Conservation (phyloP, 2,888 invertebrate genomes). For the Lepidochrysops patricia region DNA sequence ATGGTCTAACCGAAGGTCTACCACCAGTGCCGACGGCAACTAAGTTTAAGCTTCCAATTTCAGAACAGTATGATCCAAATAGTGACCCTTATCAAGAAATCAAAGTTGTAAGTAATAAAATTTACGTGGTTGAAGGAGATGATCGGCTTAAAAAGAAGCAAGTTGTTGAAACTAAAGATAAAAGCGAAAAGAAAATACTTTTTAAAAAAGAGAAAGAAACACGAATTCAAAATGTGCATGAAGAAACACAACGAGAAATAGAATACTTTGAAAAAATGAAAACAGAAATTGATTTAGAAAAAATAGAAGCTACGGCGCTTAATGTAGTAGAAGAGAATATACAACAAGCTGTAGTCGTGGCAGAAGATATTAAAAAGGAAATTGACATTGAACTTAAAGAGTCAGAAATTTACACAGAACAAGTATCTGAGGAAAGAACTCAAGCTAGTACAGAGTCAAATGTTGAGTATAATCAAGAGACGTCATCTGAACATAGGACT, state of each 20-base stretch:
- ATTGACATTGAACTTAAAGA: slow-evolving; percentile 38
- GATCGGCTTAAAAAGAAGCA: slow-evolving; percentile 11
- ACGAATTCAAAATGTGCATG: slow-evolving; percentile 3
- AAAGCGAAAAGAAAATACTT: slow-evolving; percentile 1
- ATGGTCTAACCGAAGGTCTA: slow-evolving; percentile 26
- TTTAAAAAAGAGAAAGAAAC: not conserved
- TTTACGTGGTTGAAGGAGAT: slow-evolving; percentile 12
- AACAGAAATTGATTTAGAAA: slow-evolving; percentile 33
- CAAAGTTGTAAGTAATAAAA: slow-evolving; percentile 18
- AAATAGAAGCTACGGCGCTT: slow-evolving; percentile 48
- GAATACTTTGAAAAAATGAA: slow-evolving; percentile 32
- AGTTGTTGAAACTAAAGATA: not conserved
- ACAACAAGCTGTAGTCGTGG: slow-evolving; percentile 45
- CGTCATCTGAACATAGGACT: not conserved
- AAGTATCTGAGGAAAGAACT: not conserved
- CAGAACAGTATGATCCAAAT: slow-evolving; percentile 54
- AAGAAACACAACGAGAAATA: slow-evolving; percentile 15
- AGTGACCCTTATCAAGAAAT: slow-evolving; percentile 25
- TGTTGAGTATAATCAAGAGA: not conserved
- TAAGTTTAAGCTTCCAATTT: slow-evolving; percentile 53
- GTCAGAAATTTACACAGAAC: not conserved
- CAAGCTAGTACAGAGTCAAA: not conserved
- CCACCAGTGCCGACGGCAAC: slow-evolving; percentile 33
- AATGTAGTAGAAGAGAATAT: slow-evolving; percentile 51
- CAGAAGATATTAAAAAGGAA: slow-evolving; percentile 49